Evolutionary conservation across 2,797 vertebrate species (phyloP).

Genomic region (Labroides dimidiatus): DNA sequence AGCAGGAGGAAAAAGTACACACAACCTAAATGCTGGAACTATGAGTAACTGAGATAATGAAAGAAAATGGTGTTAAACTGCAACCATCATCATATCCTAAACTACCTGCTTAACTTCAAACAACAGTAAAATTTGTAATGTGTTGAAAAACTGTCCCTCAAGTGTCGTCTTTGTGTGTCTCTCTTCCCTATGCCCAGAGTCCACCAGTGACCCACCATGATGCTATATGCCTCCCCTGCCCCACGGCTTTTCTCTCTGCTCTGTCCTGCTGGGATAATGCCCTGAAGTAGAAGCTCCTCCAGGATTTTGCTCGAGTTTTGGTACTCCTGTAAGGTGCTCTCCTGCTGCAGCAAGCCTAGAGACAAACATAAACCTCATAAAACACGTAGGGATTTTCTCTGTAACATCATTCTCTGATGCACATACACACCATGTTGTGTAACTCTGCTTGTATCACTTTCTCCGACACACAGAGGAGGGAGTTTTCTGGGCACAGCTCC

Average conservation of each 20-base stretch:
- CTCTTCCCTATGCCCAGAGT: background rate
- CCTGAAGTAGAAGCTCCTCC: constrained; percentile 87
- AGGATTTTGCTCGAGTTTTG: constrained; percentile 87
- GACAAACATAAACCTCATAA: background rate
- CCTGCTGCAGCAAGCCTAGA: constrained; percentile 49
- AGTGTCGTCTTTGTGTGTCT: background rate
- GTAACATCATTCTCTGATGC: background rate
- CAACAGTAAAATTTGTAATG: background rate
- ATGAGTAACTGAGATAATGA: background rate
- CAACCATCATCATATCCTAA: too few relatives aligned
- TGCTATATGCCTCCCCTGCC: constrained; percentile 81
- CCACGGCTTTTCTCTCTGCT: constrained; percentile 63
- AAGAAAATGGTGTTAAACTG: too few relatives aligned
- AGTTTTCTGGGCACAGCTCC: constrained; percentile 71
- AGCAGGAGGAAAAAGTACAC: constrained; percentile 24
- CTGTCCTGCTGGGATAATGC: constrained; percentile 84
- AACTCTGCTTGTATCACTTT: constrained; percentile 16
- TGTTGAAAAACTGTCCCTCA: background rate
- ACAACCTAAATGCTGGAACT: background rate
- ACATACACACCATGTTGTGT: constrained; percentile 28
- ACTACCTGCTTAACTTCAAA: too few relatives aligned
- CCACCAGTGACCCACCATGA: constrained; percentile 77
- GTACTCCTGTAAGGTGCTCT: constrained; percentile 62
- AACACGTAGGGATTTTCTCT: background rate
- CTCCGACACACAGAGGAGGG: constrained; percentile 53